Percentiles rank a stretch among this genome's conserved stretches.
phyloP scores from a whole-genome alignment of 2,113 vertebrate species.

The Cebidichthys violaceus region DNA sequence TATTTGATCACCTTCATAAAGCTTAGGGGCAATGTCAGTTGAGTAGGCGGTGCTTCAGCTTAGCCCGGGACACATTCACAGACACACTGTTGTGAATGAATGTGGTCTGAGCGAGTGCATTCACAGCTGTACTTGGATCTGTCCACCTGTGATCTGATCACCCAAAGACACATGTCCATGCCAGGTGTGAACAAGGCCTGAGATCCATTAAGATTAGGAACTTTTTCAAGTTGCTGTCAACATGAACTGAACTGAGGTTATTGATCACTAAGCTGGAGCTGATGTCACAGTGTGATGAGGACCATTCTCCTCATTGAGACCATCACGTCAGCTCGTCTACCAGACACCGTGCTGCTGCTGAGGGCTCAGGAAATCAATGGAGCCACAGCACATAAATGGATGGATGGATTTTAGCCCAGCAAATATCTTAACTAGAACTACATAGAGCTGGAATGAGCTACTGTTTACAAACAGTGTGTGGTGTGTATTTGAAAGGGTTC shows the following conservation, averaged over 20 bases:
- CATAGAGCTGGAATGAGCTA: neutral
- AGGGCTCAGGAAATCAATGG: conserved; percentile 20
- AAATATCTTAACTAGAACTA: conserved; percentile 1
- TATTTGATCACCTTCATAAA: neutral
- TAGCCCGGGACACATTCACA: neutral
- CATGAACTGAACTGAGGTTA: conserved; percentile 6
- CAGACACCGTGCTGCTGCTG: conserved; percentile 1
- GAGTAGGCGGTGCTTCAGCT: no score
- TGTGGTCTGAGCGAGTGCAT: neutral
- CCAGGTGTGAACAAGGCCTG: no score
- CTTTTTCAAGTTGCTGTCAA: conserved; percentile 25
- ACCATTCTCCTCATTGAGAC: conserved; percentile 8
- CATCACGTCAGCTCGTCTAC: conserved; percentile 12
- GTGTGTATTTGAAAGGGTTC: neutral
- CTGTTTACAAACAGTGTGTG: neutral
- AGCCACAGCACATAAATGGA: conserved; percentile 9
- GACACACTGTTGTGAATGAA: neutral
- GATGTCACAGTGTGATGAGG: conserved; percentile 13
- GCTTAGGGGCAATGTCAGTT: neutral
- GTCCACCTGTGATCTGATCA: no score
- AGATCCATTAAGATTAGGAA: conserved; percentile 13
- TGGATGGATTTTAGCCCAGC: conserved; percentile 13
- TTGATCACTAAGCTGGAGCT: conserved; percentile 1
- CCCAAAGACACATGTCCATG: no score
- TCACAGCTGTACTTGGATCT: no score